phyloP scores from a whole-genome alignment of 1,140 invertebrate genomes.

The Linepithema humile region DNA sequence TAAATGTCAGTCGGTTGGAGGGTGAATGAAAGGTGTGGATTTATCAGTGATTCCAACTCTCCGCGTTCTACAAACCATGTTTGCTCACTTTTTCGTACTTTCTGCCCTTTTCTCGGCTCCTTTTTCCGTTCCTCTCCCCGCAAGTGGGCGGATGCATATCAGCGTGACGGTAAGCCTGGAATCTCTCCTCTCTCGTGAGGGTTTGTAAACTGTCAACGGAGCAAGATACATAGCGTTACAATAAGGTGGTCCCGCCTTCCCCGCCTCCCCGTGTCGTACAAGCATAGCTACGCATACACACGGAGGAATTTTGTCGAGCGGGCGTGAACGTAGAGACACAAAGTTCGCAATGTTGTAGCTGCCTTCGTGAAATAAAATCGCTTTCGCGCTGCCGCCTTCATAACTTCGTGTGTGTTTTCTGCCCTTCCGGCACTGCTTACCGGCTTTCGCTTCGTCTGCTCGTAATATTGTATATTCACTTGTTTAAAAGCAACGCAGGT shows the following conservation, averaged over 20 bases:
- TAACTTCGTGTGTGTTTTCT: constrained; percentile 25
- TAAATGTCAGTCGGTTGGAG: constrained; percentile 10
- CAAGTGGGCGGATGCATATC: constrained; percentile 35
- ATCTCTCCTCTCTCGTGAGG: constrained; percentile 19
- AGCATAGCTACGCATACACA: not conserved
- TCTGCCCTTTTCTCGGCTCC: not conserved
- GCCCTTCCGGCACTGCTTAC: not conserved
- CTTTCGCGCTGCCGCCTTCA: constrained; percentile 2
- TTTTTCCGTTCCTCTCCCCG: not conserved
- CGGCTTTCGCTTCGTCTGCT: not conserved
- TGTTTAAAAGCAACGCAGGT: not conserved
- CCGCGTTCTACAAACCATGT: not conserved
- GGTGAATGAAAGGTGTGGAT: not conserved
- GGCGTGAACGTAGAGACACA: constrained; percentile 51
- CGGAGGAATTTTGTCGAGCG: constrained; percentile 51
- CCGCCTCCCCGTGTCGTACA: constrained; percentile 9
- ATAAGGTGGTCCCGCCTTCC: constrained; percentile 4
- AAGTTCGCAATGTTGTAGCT: constrained; percentile 53
- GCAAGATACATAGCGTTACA: constrained; percentile 49
- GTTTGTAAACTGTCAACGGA: constrained; percentile 54
- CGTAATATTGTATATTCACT: not conserved
- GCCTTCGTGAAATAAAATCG: constrained; percentile 55
- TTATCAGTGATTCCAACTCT: constrained; percentile 2
- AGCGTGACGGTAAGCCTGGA: constrained; percentile 46
- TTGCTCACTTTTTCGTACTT: constrained; percentile 37